Evolutionary conservation across 2,888 invertebrate genomes (phyloP), one percentile per base, ranked within the genome.

Genomic region (Eupithecia vulgata): DNA sequence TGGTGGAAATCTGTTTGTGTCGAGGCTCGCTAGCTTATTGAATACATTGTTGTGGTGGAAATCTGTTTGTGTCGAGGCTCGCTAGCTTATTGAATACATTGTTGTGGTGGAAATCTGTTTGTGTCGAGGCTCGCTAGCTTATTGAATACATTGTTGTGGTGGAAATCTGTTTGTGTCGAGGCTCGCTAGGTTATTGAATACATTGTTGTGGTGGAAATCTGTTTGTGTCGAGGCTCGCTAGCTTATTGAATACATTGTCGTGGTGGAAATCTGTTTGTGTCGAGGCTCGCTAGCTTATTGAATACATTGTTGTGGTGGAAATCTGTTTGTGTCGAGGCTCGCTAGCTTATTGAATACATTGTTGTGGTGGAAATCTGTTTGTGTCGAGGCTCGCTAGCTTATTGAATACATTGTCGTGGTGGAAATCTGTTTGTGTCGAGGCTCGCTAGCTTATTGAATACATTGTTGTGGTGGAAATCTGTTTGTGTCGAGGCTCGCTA

Each of bases 141-240:
- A 92, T 93, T 88, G n/a, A n/a, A n/a, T n/a, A n/a, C 83, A 90
- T 87, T 90, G 90, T 91, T 91, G 81, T 91, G 45, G n/a, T n/a
- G n/a, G 3, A 45, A n/a, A 93, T 93, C 91, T 87, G 93, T 91
- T 90, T 15, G 12, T 25, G 10, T 21, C 25, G 52, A 59, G 5
- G 59, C 5, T n/a, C n/a, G 8, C 48, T n/a, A 7, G 8, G 8
- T 85, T 90, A 92, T 93, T 88, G n/a, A n/a, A n/a, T n/a, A n/a
- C 83, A 90, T 87, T 90, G 90, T 91, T 91, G 81, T 91, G 45
- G n/a, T n/a, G n/a, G 3, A 45, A n/a, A 93, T 93, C 91, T 87
- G 93, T 91, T 90, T 15, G 12, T 25, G 10, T 21, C 25, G 52
- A 59, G 5, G 59, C 5, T n/a, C n/a, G 8, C 48, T n/a, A 7